Conservation (phyloP, 2,888 invertebrate genomes). For the Cataglyphis altisquamis region DNA sequence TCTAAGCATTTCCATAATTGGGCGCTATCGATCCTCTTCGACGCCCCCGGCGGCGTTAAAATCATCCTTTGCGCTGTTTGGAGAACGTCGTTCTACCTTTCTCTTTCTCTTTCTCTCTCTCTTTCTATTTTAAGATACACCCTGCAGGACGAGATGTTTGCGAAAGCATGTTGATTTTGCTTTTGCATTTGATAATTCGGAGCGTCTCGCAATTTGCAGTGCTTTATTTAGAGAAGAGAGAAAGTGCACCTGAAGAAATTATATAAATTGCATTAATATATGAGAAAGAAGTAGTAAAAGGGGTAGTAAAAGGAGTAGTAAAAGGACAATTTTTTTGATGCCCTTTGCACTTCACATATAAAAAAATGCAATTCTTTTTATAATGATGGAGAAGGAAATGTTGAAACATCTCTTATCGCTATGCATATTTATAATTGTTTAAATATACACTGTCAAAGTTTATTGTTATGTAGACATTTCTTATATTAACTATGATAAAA, state of each 20-base stretch:
- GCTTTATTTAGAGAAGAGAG: neutral
- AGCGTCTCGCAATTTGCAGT: slow-evolving; percentile 11
- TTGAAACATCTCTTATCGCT: neutral
- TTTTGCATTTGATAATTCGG: slow-evolving; percentile 7
- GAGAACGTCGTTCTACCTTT: neutral
- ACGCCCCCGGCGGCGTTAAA: neutral
- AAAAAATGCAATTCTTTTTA: neutral
- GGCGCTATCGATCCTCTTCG: slow-evolving; percentile 35
- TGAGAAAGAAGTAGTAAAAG: neutral
- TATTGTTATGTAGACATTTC: neutral
- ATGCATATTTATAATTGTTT: neutral
- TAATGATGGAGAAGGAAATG: neutral
- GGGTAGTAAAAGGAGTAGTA: neutral
- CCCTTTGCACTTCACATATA: neutral
- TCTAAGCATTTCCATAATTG: slow-evolving; percentile 44
- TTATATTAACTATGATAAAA: neutral
- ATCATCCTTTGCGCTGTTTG: slow-evolving; percentile 20
- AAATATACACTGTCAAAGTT: neutral
- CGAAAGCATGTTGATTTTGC: slow-evolving; percentile 36
- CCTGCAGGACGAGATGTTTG: neutral
- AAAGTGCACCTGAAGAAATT: neutral
- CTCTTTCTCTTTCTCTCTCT: neutral
- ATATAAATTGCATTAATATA: neutral
- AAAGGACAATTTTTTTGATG: neutral
- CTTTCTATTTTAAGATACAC: slow-evolving; percentile 28